Conservation (phyloP, 2,797 vertebrate genomes). For the Melopsittacus undulatus region DNA sequence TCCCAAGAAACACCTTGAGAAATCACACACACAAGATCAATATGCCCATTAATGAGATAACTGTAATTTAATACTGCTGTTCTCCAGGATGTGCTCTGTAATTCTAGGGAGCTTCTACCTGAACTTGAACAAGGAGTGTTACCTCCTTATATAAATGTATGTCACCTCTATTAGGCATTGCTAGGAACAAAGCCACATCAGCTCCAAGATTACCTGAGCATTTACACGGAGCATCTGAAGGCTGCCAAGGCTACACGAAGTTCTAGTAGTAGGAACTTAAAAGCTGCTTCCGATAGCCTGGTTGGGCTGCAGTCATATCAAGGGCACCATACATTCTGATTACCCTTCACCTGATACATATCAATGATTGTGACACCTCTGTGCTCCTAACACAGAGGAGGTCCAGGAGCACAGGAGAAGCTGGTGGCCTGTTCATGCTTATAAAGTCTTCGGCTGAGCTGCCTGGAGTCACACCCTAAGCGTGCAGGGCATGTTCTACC, state of each 20-base stretch:
- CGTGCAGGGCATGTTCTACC: background rate
- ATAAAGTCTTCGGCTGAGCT: background rate
- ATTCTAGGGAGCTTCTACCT: background rate
- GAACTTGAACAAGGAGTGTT: background rate
- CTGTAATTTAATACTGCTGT: background rate
- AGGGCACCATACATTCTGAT: background rate
- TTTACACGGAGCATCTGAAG: background rate
- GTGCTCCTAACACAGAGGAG: background rate
- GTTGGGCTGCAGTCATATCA: background rate
- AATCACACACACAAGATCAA: background rate
- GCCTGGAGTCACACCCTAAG: background rate
- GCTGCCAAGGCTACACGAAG: background rate
- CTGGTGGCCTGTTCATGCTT: background rate
- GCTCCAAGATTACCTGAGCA: background rate
- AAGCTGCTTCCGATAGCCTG: background rate
- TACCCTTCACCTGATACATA: background rate
- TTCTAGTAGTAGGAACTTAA: background rate
- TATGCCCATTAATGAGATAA: background rate
- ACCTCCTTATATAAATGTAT: background rate
- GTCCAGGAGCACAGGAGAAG: background rate
- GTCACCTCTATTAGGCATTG: background rate
- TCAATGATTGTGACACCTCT: background rate
- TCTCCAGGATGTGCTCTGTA: background rate
- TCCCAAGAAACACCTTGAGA: background rate
- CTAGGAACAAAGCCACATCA: background rate